Percentiles rank a stretch among this genome's conserved stretches.
Evolutionary conservation across 2,888 invertebrate genomes (phyloP).

Genomic region (Oligia latruncula): DNA sequence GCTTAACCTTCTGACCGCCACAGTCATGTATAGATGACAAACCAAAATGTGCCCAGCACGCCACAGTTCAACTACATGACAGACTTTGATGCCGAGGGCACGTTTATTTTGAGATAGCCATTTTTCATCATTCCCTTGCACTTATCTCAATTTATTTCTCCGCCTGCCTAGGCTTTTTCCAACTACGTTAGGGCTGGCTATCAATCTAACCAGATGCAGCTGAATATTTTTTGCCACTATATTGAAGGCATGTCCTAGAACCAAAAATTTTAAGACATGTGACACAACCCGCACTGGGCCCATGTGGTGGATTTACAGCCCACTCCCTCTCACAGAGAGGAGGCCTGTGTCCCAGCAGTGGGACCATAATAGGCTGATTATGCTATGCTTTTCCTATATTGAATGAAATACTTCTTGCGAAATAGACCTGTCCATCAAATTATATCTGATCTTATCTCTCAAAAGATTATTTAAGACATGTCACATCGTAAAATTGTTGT

Average conservation of each 20-base stretch:
- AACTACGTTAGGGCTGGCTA: background rate
- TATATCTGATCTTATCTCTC: slow-evolving; percentile 46
- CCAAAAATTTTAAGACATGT: too few relatives aligned
- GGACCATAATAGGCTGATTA: background rate
- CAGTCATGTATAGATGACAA: too few relatives aligned
- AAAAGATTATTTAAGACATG: slow-evolving; percentile 45
- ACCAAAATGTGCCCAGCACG: too few relatives aligned
- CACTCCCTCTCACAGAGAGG: background rate
- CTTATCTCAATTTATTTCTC: background rate
- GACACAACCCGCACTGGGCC: background rate
- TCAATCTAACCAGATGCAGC: background rate
- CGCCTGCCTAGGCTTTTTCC: background rate
- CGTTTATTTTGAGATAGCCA: too few relatives aligned
- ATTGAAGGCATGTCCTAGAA: background rate
- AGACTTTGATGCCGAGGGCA: too few relatives aligned
- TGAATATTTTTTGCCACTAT: background rate
- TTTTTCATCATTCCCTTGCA: too few relatives aligned
- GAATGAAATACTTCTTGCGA: background rate
- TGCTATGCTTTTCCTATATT: background rate
- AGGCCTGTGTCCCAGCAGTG: background rate
- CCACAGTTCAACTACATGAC: too few relatives aligned
- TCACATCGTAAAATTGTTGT: slow-evolving; percentile 32
- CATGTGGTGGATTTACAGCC: background rate
- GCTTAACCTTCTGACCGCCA: too few relatives aligned
- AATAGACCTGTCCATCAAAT: slow-evolving; percentile 34